Base-by-base conservation (phyloP, 2,888 invertebrate genomes). In the Ganaspis brasiliensis region DNA sequence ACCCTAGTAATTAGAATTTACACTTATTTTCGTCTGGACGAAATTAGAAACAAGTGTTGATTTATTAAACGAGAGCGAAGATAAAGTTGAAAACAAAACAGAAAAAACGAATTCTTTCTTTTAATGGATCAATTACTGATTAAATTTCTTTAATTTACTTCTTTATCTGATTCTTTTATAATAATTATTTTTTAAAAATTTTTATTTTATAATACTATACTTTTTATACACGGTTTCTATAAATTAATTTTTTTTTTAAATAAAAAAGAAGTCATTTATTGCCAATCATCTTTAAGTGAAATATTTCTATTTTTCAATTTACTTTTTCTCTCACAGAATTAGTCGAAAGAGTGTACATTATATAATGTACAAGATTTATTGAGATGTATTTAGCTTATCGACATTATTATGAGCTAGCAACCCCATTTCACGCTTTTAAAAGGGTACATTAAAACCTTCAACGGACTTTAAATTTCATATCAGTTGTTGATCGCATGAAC, bases 401-500 rank as follows among this genome's bases (percentile, higher is more conserved):
- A 63, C 14, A 63, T 14, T 37, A 45, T 67, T 45, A 24, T 67
- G 9, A n/a, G 24, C 67, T 45, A 8, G n/a, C 8, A 67, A 24
- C 21, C 21, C 14, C n/a, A 37, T 45, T 45, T 67, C 5, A 26
- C 19, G 14, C 35, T 14, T 67, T 26, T 26, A 8, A 52, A 67
- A 67, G n/a, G 67, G 26, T 45, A n/a, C n/a, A 16, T 24, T 26
- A 49, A 16, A 40, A 40, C 14, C 63, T 37, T 37, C 14, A 21
- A 12, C 19, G 19, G 40, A 10, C 40, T 45, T 63, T 63, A 8
- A 67, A n/a, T 67, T 45, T 49, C 16, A 3, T 40, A 67, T 67
- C 67, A 67, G 67, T 26, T 67, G 45, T 40, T 67, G 40, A 49
- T 67, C 67, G 45, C 16, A 67, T 9, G 26, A 49, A 24, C 45